Conservation (phyloP, 2,113 vertebrate genomes). For the Eulemur rufifrons region DNA sequence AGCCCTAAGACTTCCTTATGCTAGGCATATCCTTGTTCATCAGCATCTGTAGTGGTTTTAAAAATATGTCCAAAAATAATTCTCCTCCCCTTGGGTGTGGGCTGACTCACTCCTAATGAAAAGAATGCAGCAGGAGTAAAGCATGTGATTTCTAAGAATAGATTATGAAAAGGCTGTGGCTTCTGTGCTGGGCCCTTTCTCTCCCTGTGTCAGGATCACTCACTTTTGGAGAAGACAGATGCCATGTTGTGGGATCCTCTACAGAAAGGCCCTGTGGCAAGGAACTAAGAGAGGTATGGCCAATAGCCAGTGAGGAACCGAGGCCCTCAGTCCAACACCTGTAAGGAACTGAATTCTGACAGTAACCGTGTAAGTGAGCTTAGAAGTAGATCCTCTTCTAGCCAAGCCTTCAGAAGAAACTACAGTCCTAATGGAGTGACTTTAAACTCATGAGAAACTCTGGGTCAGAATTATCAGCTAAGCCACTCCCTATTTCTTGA, state of each 20-base stretch:
- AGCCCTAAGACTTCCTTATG: neutral
- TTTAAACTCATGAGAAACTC: neutral
- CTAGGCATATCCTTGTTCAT: neutral
- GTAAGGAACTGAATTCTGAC: neutral
- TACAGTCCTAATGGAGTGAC: neutral
- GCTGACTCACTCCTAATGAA: neutral
- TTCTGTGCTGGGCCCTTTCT: neutral
- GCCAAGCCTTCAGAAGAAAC: neutral
- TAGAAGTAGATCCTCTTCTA: neutral
- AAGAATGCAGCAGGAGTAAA: neutral
- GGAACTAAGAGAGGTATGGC: neutral
- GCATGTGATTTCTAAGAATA: neutral
- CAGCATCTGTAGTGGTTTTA: neutral
- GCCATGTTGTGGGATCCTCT: neutral
- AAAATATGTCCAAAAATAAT: neutral
- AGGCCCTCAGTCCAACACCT: neutral
- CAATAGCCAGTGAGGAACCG: neutral
- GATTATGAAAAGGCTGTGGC: neutral
- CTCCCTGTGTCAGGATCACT: neutral
- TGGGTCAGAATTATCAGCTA: neutral
- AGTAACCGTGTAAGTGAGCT: neutral
- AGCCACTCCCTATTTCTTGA: neutral
- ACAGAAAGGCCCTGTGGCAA: neutral
- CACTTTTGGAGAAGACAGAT: neutral
- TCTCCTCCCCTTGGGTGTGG: neutral